Evolutionary conservation across 2,888 invertebrate species (phyloP).

Genomic region (Clivina fossor): DNA sequence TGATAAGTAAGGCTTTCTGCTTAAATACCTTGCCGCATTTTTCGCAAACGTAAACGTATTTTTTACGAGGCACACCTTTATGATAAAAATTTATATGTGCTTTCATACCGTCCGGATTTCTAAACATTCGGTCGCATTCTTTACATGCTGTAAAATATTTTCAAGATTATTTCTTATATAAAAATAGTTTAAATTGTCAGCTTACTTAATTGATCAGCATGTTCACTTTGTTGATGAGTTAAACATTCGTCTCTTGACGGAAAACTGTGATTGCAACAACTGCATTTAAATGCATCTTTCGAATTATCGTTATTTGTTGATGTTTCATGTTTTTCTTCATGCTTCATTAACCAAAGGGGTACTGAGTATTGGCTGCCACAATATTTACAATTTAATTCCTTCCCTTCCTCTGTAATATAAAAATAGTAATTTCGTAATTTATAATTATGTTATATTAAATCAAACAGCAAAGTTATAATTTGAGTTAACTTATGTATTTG

Average conservation of each 20-base stretch:
- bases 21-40: conserved; percentile 47
- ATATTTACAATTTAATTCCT: conserved; percentile 40
- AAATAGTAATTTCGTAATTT: neutral
- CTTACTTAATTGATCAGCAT: conserved; percentile 51
- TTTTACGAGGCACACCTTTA: conserved; percentile 42
- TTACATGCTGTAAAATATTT: conserved; percentile 48
- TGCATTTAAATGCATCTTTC: conserved; percentile 45
- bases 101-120: conserved; percentile 52
- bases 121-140: conserved; percentile 53
- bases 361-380: conserved; percentile 44
- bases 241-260: conserved; percentile 48
- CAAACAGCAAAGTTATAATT: too few species aligned
- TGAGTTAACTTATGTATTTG: too few species aligned
- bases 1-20: conserved; percentile 51
- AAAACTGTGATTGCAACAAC: conserved; percentile 51
- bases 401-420: conserved; percentile 7
- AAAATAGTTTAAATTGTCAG: conserved; percentile 17
- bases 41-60: conserved; percentile 47
- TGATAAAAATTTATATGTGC: conserved; percentile 51
- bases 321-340: conserved; percentile 43
- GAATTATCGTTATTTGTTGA: conserved; percentile 26
- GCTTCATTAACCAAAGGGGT: conserved; percentile 43
- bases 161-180: neutral
- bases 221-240: conserved; percentile 50
- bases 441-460: too few species aligned